These are phyloP conservation scores for Leptocoma aspasia DNA, from an alignment of 2,113 vertebrate genomes.

Conservation along the genomic window DNA sequence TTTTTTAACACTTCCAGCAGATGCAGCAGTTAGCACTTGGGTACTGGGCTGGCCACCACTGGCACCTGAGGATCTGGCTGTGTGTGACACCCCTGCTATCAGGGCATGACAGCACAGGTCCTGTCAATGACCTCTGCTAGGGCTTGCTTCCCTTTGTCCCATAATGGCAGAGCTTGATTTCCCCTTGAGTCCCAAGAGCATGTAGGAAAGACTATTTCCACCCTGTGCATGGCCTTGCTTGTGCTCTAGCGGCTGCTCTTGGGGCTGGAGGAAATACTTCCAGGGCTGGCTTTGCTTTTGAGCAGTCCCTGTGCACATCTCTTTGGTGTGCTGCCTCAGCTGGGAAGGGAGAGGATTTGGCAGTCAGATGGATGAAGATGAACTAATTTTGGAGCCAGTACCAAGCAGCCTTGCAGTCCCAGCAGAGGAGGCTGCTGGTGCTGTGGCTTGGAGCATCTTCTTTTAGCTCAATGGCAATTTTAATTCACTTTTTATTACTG, in stretches of 20 bases:
- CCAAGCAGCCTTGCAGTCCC: background rate
- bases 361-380: background rate
- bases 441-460: background rate
- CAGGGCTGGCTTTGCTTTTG: background rate
- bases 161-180: background rate
- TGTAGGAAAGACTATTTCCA: background rate
- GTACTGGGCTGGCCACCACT: background rate
- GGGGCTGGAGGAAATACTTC: background rate
- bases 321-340: rapidly evolving
- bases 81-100: rapidly evolving
- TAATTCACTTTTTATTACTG: background rate
- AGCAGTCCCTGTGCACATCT: background rate
- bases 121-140: background rate
- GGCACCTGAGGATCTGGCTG: background rate
- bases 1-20: background rate
- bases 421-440: background rate
- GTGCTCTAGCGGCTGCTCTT: rapidly evolving
- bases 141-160: background rate
- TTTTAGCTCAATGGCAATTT: background rate
- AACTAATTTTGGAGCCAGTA: background rate
- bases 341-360: rapidly evolving
- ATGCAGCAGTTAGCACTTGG: background rate
- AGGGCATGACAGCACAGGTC: background rate
- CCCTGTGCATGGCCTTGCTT: background rate
- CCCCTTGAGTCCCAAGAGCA: background rate